Evolutionary conservation across 2,113 vertebrate species (phyloP), one percentile per base, ranked within the genome.

Genomic region (Herpailurus yagouaroundi): DNA sequence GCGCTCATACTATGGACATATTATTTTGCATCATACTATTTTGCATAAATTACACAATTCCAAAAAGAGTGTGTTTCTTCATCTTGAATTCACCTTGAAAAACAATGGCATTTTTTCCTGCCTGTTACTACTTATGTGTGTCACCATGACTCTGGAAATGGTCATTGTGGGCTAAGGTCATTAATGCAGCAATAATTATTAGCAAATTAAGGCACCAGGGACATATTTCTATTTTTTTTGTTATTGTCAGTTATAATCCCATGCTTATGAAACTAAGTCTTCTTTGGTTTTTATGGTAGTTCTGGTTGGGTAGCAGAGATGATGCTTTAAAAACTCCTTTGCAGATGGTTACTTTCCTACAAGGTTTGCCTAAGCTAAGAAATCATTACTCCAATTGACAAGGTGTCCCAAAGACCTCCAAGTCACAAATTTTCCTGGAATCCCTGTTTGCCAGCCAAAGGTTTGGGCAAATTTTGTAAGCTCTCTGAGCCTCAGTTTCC

Each of bases 291-390:
- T 87, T 86, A 68, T 68, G 25, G n/a, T 87, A 96, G 41, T 64
- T 87, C 48, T 89, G n/a, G n/a, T 41, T 27, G 3, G 21, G 10
- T 86, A 14, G 86, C 38, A 91, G 55, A 83, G n/a, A 63, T 19
- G 57, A 81, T 57, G n/a, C 41, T 95, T 85, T 87, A 13, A 69
- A 89, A 94, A 83, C 80, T 92, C 14, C 27, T 92, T 80, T 92
- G 4, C 55, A 76, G 57, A 86, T 36, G 92, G 0, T 79, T 92
- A 45, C 14, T 80, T 91, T 84, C 10, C 19, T 94, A 60, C 5
- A 81, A 86, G 21, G 81, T 91, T 88, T 94, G 11, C 19, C 71
- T 66, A 91, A 89, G 48, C 38, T 79, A 90, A 81, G 57, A 89
- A 91, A 82, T 66, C 16, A 85, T 82, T 84, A 50, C 29, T 81